These are phyloP conservation scores for Oreochromis grahami DNA, from an alignment of 2,797 vertebrate species.

Conservation along the genomic window DNA sequence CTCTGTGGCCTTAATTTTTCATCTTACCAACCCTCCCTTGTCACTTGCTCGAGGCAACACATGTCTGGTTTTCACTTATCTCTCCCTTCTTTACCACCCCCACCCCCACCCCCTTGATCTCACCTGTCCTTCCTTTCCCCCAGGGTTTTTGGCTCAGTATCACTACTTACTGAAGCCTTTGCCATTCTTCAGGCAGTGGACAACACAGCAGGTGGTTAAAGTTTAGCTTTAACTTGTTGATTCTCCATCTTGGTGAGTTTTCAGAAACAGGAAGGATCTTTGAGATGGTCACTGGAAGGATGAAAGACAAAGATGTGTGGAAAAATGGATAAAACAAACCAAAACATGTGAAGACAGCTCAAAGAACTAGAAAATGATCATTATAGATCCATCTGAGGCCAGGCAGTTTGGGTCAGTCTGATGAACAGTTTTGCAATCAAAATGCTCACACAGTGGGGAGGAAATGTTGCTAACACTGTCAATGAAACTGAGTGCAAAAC, in stretches of 20 bases:
- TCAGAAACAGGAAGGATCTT: not conserved
- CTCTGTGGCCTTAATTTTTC: conserved; percentile 6
- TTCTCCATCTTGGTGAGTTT: conserved; percentile 70
- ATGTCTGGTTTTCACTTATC: not conserved
- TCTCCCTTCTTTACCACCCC: not conserved
- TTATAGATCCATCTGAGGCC: not conserved
- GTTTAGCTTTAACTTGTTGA: conserved; percentile 88
- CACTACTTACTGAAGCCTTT: not conserved
- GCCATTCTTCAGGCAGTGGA: conserved; percentile 59
- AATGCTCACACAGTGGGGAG: not conserved
- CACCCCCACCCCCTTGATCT: not conserved
- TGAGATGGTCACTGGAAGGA: not conserved
- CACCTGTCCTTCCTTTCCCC: not conserved
- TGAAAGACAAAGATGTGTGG: not conserved
- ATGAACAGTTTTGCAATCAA: not conserved
- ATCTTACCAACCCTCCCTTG: not conserved
- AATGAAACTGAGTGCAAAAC: not conserved
- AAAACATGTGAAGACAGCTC: not conserved
- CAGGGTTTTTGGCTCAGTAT: not conserved
- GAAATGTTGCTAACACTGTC: not conserved
- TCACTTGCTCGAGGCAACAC: conserved; percentile 9
- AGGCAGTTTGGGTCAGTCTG: not conserved
- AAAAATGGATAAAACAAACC: not conserved
- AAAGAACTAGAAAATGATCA: not conserved
- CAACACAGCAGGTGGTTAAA: conserved; percentile 81